phyloP scores from a whole-genome alignment of 92 coral and sea anemone genomes.

The Palythoa grandis region DNA sequence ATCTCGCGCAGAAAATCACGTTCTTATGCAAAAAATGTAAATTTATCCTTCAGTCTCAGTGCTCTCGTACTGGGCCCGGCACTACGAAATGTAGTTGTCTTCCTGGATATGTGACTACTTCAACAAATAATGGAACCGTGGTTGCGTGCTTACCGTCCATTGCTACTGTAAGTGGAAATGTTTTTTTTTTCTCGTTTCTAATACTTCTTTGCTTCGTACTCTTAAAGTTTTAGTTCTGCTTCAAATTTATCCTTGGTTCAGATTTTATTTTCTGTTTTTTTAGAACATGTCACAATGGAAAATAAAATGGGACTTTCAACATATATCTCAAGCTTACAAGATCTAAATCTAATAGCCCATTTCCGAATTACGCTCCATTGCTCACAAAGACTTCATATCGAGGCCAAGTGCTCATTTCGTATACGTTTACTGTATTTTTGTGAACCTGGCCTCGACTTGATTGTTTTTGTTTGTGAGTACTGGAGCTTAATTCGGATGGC shows the following conservation, averaged over 20 bases:
- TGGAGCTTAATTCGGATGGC: no score
- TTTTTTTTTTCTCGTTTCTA: background rate
- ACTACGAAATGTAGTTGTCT: background rate
- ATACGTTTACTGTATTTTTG: no score
- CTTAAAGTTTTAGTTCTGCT: background rate
- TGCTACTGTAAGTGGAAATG: conserved; percentile 27
- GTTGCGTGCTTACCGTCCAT: conserved; percentile 20
- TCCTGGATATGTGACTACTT: conserved; percentile 20
- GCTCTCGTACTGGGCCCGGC: conserved; percentile 34
- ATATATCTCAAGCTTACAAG: no score
- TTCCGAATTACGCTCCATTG: no score
- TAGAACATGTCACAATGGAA: no score
- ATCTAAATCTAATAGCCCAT: no score
- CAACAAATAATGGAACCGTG: background rate
- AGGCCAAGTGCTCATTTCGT: no score
- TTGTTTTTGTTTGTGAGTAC: no score
- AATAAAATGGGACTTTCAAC: no score
- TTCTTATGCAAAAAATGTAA: background rate
- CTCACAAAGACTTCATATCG: no score
- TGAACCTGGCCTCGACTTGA: no score
- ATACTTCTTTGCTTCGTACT: background rate
- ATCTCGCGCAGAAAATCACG: background rate
- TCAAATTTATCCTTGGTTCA: background rate
- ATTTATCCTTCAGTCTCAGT: conserved; percentile 6
- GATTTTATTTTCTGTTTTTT: background rate